These are phyloP conservation scores for Salminus brasiliensis DNA, from an alignment of 2,113 vertebrate species.

Conservation along the genomic window DNA sequence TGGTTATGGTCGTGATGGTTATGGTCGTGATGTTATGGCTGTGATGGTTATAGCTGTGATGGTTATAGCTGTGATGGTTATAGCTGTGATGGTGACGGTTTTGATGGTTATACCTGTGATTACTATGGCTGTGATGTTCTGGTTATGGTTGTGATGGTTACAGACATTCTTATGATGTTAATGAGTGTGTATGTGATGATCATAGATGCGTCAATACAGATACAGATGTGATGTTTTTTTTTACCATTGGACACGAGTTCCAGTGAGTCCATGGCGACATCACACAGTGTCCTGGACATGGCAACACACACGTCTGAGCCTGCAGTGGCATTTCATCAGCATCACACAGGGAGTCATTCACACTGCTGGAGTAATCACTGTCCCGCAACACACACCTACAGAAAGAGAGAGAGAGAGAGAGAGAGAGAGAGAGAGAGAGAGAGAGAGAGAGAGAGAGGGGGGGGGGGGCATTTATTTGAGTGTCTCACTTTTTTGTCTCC, in stretches of 20 bases:
- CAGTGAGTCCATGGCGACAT: slow-evolving; percentile 88
- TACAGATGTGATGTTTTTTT: not conserved
- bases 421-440: slow-evolving; percentile 13
- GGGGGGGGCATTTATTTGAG: not conserved
- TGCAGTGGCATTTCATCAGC: slow-evolving; percentile 78
- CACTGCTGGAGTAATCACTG: slow-evolving; percentile 60
- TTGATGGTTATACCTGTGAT: not conserved
- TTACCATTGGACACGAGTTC: slow-evolving; percentile 89
- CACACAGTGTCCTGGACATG: slow-evolving; percentile 88
- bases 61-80: not conserved
- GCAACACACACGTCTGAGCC: slow-evolving; percentile 83
- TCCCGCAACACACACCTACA: slow-evolving; percentile 83
- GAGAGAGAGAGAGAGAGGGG: not conserved
- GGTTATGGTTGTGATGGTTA: not conserved
- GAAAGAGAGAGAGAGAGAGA: not conserved
- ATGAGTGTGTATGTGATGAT: too few relatives aligned
- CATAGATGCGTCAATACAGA: not conserved
- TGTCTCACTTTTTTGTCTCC: too few relatives aligned
- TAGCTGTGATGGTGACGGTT: not conserved
- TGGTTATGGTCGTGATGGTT: too few relatives aligned
- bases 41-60: not conserved
- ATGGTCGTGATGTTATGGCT: too few relatives aligned
- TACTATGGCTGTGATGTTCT: not conserved
- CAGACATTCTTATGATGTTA: not conserved
- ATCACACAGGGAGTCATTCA: slow-evolving; percentile 81